Evolutionary conservation across 1,140 invertebrate genomes (phyloP).

Genomic region (Micrasema minimum): DNA sequence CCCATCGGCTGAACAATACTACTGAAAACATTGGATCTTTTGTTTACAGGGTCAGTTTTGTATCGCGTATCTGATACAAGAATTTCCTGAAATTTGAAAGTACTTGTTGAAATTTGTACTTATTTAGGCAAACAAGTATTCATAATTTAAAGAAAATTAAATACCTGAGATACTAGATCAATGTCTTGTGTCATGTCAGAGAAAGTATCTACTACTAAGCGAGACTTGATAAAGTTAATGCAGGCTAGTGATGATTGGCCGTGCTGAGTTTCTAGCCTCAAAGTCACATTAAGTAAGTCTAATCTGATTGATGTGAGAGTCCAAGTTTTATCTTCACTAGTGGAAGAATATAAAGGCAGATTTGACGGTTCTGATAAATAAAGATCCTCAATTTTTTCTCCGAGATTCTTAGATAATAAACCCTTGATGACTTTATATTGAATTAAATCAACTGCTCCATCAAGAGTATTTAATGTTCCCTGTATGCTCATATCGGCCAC

Average conservation of each 20-base stretch:
- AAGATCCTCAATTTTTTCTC: constrained; percentile 85
- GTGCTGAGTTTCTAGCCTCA: constrained; percentile 74
- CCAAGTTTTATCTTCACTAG: constrained; percentile 69
- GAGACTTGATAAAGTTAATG: constrained; percentile 92
- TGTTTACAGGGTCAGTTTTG: constrained; percentile 74
- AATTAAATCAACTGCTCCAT: constrained; percentile 82
- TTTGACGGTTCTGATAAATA: constrained; percentile 51
- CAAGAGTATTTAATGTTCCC: constrained; percentile 87
- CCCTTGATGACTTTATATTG: constrained; percentile 92
- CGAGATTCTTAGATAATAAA: constrained; percentile 90
- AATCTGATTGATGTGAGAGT: constrained; percentile 82
- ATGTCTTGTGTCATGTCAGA: constrained; percentile 92
- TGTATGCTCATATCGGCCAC: constrained; percentile 89
- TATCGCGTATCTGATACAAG: constrained; percentile 85
- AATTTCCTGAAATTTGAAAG: constrained; percentile 73
- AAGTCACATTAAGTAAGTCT: constrained; percentile 88
- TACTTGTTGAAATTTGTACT: too few relatives aligned
- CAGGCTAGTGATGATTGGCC: constrained; percentile 78
- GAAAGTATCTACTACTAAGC: constrained; percentile 83
- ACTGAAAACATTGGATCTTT: constrained; percentile 86
- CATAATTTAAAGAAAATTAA: constrained; percentile 4
- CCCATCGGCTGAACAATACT: constrained; percentile 87
- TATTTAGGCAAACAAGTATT: not conserved
- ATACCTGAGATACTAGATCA: constrained; percentile 86
- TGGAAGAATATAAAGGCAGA: constrained; percentile 2